Percentiles rank a stretch among this genome's conserved stretches.
phyloP scores from a whole-genome alignment of 2,888 invertebrate genomes.

The Chironomus riparius region DNA sequence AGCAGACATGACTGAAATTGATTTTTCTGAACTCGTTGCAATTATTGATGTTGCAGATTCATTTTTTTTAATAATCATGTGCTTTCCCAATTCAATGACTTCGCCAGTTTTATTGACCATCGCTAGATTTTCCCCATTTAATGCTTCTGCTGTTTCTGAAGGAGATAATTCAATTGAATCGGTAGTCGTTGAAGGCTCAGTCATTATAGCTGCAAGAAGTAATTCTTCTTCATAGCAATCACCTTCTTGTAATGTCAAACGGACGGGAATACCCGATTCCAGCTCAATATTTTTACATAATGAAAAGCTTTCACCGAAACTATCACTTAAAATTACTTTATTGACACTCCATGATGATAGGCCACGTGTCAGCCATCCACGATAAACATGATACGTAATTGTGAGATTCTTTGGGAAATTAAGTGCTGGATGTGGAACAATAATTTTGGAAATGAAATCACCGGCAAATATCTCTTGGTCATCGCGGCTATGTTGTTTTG shows the following conservation, averaged over 20 bases:
- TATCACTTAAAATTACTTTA: slow-evolving; percentile 73
- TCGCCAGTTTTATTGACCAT: slow-evolving; percentile 38
- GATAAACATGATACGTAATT: slow-evolving; percentile 77
- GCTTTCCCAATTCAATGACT: slow-evolving; percentile 40
- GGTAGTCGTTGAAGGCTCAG: not conserved
- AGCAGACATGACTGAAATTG: slow-evolving; percentile 41
- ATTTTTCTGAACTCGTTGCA: slow-evolving; percentile 40
- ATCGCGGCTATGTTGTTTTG: slow-evolving; percentile 54
- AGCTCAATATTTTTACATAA: slow-evolving; percentile 68
- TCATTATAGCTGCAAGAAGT: not conserved
- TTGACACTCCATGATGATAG: slow-evolving; percentile 70
- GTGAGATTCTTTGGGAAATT: slow-evolving; percentile 58
- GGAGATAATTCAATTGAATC: not conserved
- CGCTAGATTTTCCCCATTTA: slow-evolving; percentile 30
- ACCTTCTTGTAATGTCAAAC: slow-evolving; percentile 64
- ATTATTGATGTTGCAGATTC: slow-evolving; percentile 35
- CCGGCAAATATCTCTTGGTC: slow-evolving; percentile 65
- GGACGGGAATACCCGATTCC: slow-evolving; percentile 62
- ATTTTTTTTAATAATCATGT: slow-evolving; percentile 35
- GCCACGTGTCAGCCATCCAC: slow-evolving; percentile 83
- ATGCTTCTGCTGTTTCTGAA: not conserved
- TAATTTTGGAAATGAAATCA: slow-evolving; percentile 65
- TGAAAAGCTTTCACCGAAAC: slow-evolving; percentile 75
- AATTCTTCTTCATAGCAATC: slow-evolving; percentile 57
- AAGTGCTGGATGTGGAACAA: slow-evolving; percentile 82